A percentile compares a stretch with the other conserved stretches of the same genome.
Conservation (phyloP, 1,140 invertebrate species). For the Notospermus geniculatus region DNA sequence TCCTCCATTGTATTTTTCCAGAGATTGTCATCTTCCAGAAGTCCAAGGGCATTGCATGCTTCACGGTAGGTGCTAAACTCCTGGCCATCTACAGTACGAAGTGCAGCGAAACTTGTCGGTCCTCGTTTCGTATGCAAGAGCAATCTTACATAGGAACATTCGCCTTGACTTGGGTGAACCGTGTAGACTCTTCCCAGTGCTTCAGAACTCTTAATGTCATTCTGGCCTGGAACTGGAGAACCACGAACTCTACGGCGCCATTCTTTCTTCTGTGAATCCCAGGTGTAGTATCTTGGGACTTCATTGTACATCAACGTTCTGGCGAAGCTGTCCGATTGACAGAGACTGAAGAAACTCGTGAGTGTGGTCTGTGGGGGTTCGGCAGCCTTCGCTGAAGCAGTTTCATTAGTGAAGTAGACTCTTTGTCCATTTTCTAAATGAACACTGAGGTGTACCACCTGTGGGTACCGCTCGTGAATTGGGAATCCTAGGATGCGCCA, state of each 20-base stretch:
- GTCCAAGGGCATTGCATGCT: background rate
- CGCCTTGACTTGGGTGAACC: background rate
- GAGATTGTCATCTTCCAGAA: background rate
- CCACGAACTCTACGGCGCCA: constrained; percentile 30
- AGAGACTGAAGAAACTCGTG: constrained; percentile 51
- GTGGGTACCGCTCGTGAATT: constrained; percentile 54
- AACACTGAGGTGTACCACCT: constrained; percentile 52
- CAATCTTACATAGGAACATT: constrained; percentile 22
- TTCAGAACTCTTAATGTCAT: constrained; percentile 28
- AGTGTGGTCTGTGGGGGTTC: no score
- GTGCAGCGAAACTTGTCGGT: background rate
- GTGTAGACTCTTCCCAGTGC: no score
- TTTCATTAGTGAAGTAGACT: constrained; percentile 54
- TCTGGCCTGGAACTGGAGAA: constrained; percentile 38
- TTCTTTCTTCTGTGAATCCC: constrained; percentile 21
- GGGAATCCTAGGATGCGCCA: no score
- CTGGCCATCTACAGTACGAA: background rate
- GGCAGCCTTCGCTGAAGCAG: constrained; percentile 31
- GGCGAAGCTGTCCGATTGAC: constrained; percentile 38
- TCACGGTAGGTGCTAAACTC: background rate
- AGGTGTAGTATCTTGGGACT: constrained; percentile 44
- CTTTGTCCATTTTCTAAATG: no score
- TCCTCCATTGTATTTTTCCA: background rate
- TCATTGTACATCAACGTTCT: no score
- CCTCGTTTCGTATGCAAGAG: background rate